Evolutionary conservation across 2,797 vertebrate genomes (phyloP).

Genomic region (Xerus rutilus): DNA sequence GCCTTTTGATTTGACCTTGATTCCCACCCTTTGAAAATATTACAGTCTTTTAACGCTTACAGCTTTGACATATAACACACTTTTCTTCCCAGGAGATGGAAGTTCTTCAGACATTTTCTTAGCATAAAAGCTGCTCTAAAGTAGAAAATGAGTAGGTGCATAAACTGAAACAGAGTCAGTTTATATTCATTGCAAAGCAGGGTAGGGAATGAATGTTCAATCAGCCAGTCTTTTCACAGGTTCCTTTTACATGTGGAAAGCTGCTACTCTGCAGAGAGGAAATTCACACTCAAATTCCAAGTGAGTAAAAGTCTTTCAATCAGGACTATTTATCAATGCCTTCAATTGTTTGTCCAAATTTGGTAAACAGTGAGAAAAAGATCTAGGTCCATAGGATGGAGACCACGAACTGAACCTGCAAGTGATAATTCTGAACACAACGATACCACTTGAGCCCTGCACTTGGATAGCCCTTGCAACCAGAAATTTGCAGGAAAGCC

Average conservation of each 20-base stretch:
- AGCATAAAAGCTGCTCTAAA: slow-evolving; percentile 74
- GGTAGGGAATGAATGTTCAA: slow-evolving; percentile 48
- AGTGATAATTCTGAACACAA: not conserved
- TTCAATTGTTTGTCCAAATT: not conserved
- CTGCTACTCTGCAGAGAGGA: not conserved
- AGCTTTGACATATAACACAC: slow-evolving; percentile 74
- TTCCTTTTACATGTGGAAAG: slow-evolving; percentile 38
- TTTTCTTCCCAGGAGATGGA: slow-evolving; percentile 78
- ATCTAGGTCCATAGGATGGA: not conserved
- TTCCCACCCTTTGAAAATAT: slow-evolving; percentile 77
- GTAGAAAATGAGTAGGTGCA: slow-evolving; percentile 77
- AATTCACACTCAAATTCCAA: slow-evolving; percentile 40
- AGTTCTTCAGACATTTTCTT: slow-evolving; percentile 77
- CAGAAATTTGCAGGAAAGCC: not conserved
- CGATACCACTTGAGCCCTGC: not conserved
- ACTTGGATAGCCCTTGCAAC: not conserved
- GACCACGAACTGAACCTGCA: not conserved
- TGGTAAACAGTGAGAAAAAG: not conserved
- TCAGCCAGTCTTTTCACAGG: not conserved
- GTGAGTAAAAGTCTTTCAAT: not conserved
- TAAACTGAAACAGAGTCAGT: slow-evolving; percentile 65
- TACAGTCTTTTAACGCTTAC: slow-evolving; percentile 73
- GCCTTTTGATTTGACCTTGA: slow-evolving; percentile 81
- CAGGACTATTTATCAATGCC: not conserved
- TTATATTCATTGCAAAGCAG: slow-evolving; percentile 62